Conservation (phyloP, 1,140 invertebrate species). For the Sarcophaga bullata region DNA sequence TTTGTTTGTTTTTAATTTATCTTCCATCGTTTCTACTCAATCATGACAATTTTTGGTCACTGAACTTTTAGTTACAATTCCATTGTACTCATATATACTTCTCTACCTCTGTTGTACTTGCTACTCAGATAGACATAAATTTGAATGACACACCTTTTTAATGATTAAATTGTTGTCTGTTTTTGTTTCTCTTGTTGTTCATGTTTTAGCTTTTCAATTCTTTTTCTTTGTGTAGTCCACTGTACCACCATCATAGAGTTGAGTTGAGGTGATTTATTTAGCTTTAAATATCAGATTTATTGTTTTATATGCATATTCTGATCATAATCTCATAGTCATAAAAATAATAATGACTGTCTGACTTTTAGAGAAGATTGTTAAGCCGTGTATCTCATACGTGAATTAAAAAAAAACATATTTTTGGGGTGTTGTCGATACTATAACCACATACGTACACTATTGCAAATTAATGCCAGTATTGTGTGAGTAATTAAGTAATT, state of each 20-base stretch:
- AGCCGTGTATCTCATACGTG: neutral
- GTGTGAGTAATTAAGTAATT: too few relatives aligned
- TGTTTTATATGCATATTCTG: neutral
- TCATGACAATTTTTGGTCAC: slow-evolving; percentile 6
- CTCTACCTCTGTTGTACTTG: too few relatives aligned
- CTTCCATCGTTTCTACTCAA: neutral
- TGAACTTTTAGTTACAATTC: slow-evolving; percentile 20
- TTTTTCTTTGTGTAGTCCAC: neutral
- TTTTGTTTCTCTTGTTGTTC: neutral
- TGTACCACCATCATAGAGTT: neutral
- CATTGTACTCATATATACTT: neutral
- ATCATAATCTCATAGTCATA: slow-evolving; percentile 6
- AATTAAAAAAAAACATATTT: neutral
- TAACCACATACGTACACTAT: neutral
- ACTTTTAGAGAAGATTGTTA: neutral
- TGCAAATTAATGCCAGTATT: too few relatives aligned
- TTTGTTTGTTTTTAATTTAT: neutral
- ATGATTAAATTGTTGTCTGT: neutral
- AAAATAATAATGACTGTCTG: neutral
- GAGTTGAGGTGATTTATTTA: slow-evolving; percentile 2
- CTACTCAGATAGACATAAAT: neutral
- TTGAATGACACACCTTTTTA: slow-evolving; percentile 33
- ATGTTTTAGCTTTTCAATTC: neutral
- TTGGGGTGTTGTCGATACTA: neutral
- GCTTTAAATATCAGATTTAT: slow-evolving; percentile 6